A percentile compares a stretch with the other conserved stretches of the same genome.
phyloP scores from a whole-genome alignment of 1,140 invertebrate genomes.

The Drosophila tristis region DNA sequence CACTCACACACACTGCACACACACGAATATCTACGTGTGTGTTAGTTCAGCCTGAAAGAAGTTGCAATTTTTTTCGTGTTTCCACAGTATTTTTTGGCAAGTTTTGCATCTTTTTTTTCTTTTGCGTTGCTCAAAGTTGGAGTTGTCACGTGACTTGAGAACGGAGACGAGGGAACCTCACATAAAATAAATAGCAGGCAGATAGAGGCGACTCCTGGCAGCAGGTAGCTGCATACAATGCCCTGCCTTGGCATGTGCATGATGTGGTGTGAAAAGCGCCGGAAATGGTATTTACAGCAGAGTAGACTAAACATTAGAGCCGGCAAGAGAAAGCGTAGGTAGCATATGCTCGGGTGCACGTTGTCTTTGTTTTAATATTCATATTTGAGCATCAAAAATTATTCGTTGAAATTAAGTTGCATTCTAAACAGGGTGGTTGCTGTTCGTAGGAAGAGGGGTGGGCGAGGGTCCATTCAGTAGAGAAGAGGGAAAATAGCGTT shows the following conservation, averaged over 20 bases:
- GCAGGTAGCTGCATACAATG: conserved; percentile 37
- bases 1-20: conserved; percentile 7
- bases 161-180: conserved; percentile 55
- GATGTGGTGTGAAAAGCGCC: conserved; percentile 35
- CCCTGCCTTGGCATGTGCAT: conserved; percentile 22
- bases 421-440: conserved; percentile 3
- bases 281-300: conserved; percentile 68
- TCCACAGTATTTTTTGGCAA: conserved; percentile 51
- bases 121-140: conserved; percentile 44
- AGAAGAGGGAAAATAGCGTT: not conserved
- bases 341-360: conserved; percentile 53
- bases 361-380: conserved; percentile 79
- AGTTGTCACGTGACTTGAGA: conserved; percentile 68
- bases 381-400: conserved; percentile 80
- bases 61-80: conserved; percentile 32
- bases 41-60: conserved; percentile 44
- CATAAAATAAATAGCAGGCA: conserved; percentile 55
- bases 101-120: conserved; percentile 33
- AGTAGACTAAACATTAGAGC: not conserved
- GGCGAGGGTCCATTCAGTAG: conserved; percentile 44
- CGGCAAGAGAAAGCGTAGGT: conserved; percentile 7
- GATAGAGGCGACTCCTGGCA: conserved; percentile 33
- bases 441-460: not conserved
- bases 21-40: conserved; percentile 9
- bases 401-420: conserved; percentile 78